Evolutionary conservation across 1,140 invertebrate genomes (phyloP).

Genomic region (Ericerus pela): DNA sequence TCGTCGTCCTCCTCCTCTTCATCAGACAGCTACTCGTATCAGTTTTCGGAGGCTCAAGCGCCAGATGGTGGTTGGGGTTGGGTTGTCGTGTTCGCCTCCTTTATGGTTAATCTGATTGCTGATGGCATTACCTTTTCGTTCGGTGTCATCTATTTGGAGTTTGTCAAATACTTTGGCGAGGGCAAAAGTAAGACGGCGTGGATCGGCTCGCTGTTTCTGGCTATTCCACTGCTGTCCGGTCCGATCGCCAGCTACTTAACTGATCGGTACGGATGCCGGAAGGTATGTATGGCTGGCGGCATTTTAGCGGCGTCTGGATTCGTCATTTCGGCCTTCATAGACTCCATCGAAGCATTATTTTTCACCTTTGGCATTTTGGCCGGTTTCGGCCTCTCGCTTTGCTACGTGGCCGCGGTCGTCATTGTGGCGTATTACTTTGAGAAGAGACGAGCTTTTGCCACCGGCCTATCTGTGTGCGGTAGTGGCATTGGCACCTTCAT

Average conservation of each 20-base stretch:
- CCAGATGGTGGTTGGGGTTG: slow-evolving; percentile 78
- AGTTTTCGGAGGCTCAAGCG: slow-evolving; percentile 40
- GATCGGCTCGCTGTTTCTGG: slow-evolving; percentile 79
- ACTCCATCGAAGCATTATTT: slow-evolving; percentile 59
- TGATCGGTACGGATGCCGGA: slow-evolving; percentile 40
- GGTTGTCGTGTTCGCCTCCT: slow-evolving; percentile 77
- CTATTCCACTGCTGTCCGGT: slow-evolving; percentile 74
- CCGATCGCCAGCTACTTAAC: slow-evolving; percentile 77
- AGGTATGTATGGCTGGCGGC: slow-evolving; percentile 23
- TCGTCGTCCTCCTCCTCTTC: slow-evolving; percentile 9
- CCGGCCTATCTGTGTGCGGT: slow-evolving; percentile 79
- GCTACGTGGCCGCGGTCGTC: slow-evolving; percentile 80
- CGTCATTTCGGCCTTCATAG: slow-evolving; percentile 55
- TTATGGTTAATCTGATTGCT: slow-evolving; percentile 80
- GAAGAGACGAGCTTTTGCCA: slow-evolving; percentile 76
- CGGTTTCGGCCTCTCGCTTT: slow-evolving; percentile 68
- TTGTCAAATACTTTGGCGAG: slow-evolving; percentile 60
- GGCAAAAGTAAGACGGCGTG: slow-evolving; percentile 59
- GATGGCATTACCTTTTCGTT: slow-evolving; percentile 80
- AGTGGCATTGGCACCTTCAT: slow-evolving; percentile 74
- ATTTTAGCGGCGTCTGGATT: slow-evolving; percentile 63
- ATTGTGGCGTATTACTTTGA: slow-evolving; percentile 94
- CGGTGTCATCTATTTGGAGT: slow-evolving; percentile 65
- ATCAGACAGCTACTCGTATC: neutral
- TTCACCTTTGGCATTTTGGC: slow-evolving; percentile 74